Base-by-base conservation (phyloP, 2,888 invertebrate genomes). In the Eupithecia pulchellata region DNA sequence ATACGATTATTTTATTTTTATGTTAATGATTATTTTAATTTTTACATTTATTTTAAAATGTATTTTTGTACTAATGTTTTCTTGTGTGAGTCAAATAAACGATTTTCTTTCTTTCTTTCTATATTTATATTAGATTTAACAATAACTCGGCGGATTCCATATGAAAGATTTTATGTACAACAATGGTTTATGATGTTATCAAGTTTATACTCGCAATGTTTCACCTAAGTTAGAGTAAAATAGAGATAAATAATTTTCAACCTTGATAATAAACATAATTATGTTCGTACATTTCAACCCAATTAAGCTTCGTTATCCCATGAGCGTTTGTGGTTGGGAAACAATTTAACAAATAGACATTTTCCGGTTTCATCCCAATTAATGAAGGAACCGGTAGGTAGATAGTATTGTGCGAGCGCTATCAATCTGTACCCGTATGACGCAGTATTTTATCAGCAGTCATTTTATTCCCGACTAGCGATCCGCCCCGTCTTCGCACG, bases 321-420 rank as follows among this genome's bases (percentile, higher is more conserved):
- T 63, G 66, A 64, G 66, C 60, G 61, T 70, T 68, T 68, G 25
- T 75, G 66, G 72, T 68, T 17, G 69, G 71, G 32, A 69, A 70
- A 64, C 58, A 34, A 70, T 74, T 32, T 64, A 75, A 76, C 75
- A 78, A 77, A 82, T 75, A 73, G 60, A 34, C 66, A 65, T 66
- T 73, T 76, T 68, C 75, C 71, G 72, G 72, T 72, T 72, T 71
- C 67, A 64, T 68, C 71, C 68, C 74, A 77, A 73, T 78, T 79
- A 79, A 79, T 76, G 71, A 61, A 61, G 34, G 61, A 61, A 36
- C n/a, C 13, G 4, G 29, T n/a, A 32, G 30, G 34, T 25, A 61
- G 32, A 20, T 61, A 61, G 34, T 30, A 60, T 30, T 60, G 30
- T 32, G n/a, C 9, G 17, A 17, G 9, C 17, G 58, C 30, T 32